Conservation (phyloP, 2,113 vertebrate species). For the Sebastes fasciatus region DNA sequence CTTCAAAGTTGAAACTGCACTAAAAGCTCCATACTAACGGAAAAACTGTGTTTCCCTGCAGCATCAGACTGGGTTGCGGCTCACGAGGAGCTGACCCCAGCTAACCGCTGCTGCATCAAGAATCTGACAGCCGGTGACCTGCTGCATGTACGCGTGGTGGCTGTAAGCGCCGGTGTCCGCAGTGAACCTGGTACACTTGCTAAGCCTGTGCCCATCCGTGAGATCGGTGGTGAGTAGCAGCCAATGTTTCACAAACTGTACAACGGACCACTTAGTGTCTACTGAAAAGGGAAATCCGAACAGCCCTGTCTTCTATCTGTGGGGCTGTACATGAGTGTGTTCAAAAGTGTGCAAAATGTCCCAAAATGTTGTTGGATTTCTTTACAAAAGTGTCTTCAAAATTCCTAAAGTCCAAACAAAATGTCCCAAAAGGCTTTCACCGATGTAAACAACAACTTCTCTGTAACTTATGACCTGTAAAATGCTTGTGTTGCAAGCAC, state of each 20-base stretch:
- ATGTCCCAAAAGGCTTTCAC: neutral
- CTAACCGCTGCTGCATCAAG: conserved; percentile 84
- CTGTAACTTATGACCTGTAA: conserved; percentile 65
- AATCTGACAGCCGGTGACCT: conserved; percentile 86
- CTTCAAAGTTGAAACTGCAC: neutral
- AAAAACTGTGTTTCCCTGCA: conserved; percentile 57
- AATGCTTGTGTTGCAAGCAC: conserved; percentile 62
- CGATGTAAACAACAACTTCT: neutral
- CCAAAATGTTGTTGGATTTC: neutral
- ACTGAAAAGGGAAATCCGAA: neutral
- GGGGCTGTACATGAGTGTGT: neutral
- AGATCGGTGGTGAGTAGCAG: conserved; percentile 85
- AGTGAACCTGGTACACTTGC: conserved; percentile 83
- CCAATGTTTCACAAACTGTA: neutral
- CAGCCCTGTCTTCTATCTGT: neutral
- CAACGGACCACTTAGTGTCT: neutral
- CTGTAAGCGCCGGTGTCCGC: conserved; percentile 82
- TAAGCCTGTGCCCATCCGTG: conserved; percentile 85
- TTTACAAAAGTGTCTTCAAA: neutral
- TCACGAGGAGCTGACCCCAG: conserved; percentile 83
- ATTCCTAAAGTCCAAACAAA: neutral
- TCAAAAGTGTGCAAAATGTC: neutral
- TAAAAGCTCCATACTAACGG: neutral
- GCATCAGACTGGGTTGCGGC: conserved; percentile 88
- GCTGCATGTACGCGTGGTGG: conserved; percentile 86